Evolutionary conservation across 2,888 invertebrate genomes (phyloP).

Genomic region (Carcina quercana): DNA sequence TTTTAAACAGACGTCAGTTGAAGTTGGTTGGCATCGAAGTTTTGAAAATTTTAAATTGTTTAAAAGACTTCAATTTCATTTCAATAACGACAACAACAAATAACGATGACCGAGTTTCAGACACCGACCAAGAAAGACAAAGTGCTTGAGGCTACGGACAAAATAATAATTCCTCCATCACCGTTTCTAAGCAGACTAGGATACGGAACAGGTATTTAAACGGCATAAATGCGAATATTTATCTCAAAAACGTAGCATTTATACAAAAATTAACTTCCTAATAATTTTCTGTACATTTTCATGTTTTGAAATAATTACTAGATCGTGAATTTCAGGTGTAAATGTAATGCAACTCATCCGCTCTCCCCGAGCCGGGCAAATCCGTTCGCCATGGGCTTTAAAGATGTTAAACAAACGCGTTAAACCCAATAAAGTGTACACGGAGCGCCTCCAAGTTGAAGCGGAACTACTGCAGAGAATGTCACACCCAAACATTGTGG

Average conservation of each 20-base stretch:
- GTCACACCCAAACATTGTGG: constrained; percentile 88
- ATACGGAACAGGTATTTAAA: constrained; percentile 79
- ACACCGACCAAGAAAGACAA: constrained; percentile 56
- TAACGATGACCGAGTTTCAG: constrained; percentile 47
- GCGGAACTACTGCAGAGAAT: constrained; percentile 80
- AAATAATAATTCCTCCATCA: constrained; percentile 78
- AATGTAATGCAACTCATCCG: constrained; percentile 84
- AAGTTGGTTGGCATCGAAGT: too few relatives aligned
- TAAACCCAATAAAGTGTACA: constrained; percentile 54
- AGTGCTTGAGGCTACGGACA: constrained; percentile 29
- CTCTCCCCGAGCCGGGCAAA: constrained; percentile 78
- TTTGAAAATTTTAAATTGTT: too few relatives aligned
- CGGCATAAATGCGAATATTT: neutral
- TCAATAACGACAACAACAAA: too few relatives aligned
- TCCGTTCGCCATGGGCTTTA: constrained; percentile 90
- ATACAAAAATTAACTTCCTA: neutral
- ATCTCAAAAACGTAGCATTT: neutral
- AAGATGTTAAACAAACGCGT: constrained; percentile 79
- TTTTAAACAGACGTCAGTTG: too few relatives aligned
- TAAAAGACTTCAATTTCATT: too few relatives aligned
- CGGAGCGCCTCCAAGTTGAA: constrained; percentile 78
- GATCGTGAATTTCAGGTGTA: constrained; percentile 72
- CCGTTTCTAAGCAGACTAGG: constrained; percentile 83
- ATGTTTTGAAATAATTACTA: too few relatives aligned
- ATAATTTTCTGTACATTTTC: neutral